A percentile compares a stretch with the other conserved stretches of the same genome.
These are phyloP conservation scores for Euleptes europaea DNA, from an alignment of 2,113 vertebrate species.

Conservation along the genomic window DNA sequence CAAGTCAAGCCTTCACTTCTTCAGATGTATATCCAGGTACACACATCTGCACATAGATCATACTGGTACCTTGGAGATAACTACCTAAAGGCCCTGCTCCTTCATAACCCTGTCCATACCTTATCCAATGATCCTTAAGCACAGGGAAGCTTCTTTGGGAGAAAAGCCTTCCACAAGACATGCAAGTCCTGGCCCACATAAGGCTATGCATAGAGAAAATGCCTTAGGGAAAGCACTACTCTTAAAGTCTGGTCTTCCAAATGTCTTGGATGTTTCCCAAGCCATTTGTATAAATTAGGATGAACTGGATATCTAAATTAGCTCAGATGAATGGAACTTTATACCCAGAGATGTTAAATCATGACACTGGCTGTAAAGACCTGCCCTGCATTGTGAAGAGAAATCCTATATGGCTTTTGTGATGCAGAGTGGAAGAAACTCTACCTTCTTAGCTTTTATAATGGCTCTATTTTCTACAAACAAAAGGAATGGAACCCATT, in stretches of 20 bases:
- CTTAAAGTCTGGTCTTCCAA: neutral
- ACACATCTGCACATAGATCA: neutral
- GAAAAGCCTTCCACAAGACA: neutral
- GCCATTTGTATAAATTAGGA: conserved; percentile 26
- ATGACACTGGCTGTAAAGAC: neutral
- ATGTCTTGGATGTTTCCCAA: neutral
- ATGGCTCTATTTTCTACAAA: neutral
- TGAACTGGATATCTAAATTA: conserved; percentile 31
- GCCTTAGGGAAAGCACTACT: neutral
- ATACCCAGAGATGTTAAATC: conserved; percentile 7
- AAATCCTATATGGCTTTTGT: conserved; percentile 46
- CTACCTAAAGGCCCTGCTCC: neutral
- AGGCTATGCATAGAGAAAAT: neutral
- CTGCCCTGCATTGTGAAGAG: neutral
- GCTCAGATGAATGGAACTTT: conserved; percentile 11
- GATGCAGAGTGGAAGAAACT: conserved; percentile 5
- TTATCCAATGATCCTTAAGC: neutral
- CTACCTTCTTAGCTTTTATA: neutral
- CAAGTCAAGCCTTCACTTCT: too few species aligned
- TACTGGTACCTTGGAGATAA: neutral
- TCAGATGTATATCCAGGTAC: neutral
- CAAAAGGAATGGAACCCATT: conserved; percentile 17
- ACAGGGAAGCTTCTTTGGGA: neutral
- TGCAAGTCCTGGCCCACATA: neutral
- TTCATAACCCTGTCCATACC: neutral